Evolutionary conservation across 2,113 vertebrate genomes (phyloP), one percentile per base, ranked within the genome.

Genomic region (Dolichallabes microphthalmus): DNA sequence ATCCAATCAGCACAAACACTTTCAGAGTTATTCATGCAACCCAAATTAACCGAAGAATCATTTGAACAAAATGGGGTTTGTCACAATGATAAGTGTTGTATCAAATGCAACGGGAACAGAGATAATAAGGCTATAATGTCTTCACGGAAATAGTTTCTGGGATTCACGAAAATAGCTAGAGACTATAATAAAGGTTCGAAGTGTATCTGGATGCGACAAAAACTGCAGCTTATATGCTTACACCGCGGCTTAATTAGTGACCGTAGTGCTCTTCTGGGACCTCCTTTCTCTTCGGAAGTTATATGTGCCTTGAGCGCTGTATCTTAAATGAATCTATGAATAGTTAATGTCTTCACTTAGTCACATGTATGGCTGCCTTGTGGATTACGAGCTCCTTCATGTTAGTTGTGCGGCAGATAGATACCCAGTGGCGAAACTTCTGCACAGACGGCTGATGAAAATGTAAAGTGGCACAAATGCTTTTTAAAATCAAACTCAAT

Each of bases 291-390:
- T 57, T 83, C 60, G 61, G 66, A 64, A 80, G 39, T 75, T 83
- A 66, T 50, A 55, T 79, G 87, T 12, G 85, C 87, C 85, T 73
- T 76, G 53, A 88, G 82, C 39, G 30, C 85, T 86, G 75, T 80
- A 80, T 76, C 53, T 80, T 84, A 86, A 86, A 87, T 84, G 66
- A 81, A 81, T 79, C 71, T 71, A 87, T 88, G 86, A 86, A 82
- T 87, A 82, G 58, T 88, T 83, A 88, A 86, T 88, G 85, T 61
- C 27, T 57, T 83, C 61, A 83, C 87, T 68, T 81, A 80, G 81
- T 83, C 84, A 75, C 85, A 81, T 81, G 78, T 80, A 78, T 79
- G 52, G 68, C 83, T 78, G 80, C 76, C 66, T 87, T 75, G 75
- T 52, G 82, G 58, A 84, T 86, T 87, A 84, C 82, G 84, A 39